phyloP scores from a whole-genome alignment of 2,113 vertebrate genomes.

The Clarias macrocephalus region DNA sequence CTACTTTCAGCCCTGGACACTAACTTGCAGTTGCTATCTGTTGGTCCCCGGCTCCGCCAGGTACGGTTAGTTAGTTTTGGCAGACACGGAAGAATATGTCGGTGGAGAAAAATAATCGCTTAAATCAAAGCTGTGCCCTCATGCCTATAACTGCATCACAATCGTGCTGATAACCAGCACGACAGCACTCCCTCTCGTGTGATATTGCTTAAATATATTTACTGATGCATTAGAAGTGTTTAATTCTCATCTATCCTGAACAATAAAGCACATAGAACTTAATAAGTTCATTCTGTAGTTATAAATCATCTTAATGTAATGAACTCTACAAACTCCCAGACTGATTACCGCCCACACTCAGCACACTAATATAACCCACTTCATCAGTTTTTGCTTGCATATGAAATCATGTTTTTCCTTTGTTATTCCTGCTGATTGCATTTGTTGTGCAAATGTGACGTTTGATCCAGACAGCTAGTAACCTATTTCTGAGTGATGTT shows the following conservation, averaged over 20 bases:
- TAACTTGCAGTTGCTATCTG: too few species aligned
- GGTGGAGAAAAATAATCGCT: too few species aligned
- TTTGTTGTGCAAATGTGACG: neutral
- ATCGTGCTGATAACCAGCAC: too few species aligned
- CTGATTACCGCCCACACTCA: constrained; percentile 15
- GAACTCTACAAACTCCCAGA: neutral
- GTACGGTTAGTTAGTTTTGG: too few species aligned
- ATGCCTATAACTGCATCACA: too few species aligned
- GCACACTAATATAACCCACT: constrained; percentile 6
- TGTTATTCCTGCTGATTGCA: constrained; percentile 6
- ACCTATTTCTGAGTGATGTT: neutral
- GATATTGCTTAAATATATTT: neutral
- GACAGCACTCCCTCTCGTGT: too few species aligned
- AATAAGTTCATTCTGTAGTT: neutral
- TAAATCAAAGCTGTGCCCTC: too few species aligned
- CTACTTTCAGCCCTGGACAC: too few species aligned
- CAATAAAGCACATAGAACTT: neutral
- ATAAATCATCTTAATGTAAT: constrained; percentile 20
- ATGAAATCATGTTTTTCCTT: neutral
- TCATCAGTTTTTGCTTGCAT: neutral
- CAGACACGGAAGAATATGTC: too few species aligned
- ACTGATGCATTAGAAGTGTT: neutral
- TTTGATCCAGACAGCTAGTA: neutral
- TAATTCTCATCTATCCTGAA: constrained; percentile 3
- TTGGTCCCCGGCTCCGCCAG: too few species aligned